These are phyloP conservation scores for Thaumatotibia leucotreta DNA, from an alignment of 1,140 invertebrate species.

Conservation along the genomic window DNA sequence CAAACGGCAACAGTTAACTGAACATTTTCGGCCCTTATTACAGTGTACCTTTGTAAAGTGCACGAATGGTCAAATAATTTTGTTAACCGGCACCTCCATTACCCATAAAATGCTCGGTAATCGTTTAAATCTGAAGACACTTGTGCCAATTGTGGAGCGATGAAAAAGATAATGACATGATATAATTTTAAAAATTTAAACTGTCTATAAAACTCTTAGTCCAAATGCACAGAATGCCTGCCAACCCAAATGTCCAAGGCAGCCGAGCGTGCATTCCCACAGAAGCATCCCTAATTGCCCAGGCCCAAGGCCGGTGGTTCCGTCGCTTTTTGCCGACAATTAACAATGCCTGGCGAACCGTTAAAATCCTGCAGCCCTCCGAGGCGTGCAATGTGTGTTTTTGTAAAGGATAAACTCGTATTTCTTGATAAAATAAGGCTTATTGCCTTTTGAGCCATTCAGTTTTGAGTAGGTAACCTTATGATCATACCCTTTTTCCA, in stretches of 20 bases:
- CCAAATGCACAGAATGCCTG: neutral
- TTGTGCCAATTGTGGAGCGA: too few relatives aligned
- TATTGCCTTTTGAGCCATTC: neutral
- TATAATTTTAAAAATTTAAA: neutral
- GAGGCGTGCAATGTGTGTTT: neutral
- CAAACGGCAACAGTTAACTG: too few relatives aligned
- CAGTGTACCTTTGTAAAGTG: too few relatives aligned
- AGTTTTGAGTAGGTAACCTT: neutral
- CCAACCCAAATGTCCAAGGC: neutral
- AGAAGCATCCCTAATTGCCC: conserved; percentile 10
- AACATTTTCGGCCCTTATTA: too few relatives aligned
- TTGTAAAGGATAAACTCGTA: neutral
- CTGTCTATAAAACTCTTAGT: neutral
- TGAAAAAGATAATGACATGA: too few relatives aligned
- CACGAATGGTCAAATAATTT: too few relatives aligned
- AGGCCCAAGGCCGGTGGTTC: neutral
- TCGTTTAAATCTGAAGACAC: too few relatives aligned
- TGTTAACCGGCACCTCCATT: too few relatives aligned
- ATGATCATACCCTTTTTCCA: neutral
- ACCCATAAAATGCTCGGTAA: too few relatives aligned
- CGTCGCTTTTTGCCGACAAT: neutral
- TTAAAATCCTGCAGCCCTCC: neutral
- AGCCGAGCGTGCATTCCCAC: neutral
- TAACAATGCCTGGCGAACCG: conserved; percentile 1
- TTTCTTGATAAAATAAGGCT: neutral